Evolutionary conservation across 2,113 vertebrate species (phyloP).

Genomic region (Lepus americanus): DNA sequence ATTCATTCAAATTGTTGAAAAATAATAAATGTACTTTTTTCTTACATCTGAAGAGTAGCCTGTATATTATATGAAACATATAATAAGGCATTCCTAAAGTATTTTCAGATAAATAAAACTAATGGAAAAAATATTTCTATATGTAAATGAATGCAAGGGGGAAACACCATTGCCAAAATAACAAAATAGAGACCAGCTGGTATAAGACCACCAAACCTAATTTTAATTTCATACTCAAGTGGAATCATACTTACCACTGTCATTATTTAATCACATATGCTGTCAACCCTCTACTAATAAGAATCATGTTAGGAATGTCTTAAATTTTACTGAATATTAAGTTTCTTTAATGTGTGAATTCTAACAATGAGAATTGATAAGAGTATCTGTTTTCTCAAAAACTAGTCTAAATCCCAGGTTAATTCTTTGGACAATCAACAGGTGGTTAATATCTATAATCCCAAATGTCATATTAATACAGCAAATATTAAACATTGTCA

Average conservation of each 20-base stretch:
- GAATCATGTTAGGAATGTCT: slow-evolving; percentile 28
- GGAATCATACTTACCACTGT: slow-evolving; percentile 37
- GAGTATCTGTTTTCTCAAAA: slow-evolving; percentile 44
- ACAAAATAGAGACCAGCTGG: slow-evolving; percentile 9
- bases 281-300: slow-evolving; percentile 33
- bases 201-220: not conserved
- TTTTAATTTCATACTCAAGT: slow-evolving; percentile 45
- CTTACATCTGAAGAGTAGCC: slow-evolving; percentile 2
- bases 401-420: slow-evolving; percentile 42
- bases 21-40: not conserved
- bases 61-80: slow-evolving; percentile 11
- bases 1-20: slow-evolving; percentile 37
- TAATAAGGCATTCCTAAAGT: slow-evolving; percentile 50
- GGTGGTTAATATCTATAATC: slow-evolving; percentile 2
- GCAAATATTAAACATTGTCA: slow-evolving; percentile 60
- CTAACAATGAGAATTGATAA: slow-evolving; percentile 37
- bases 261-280: slow-evolving; percentile 37
- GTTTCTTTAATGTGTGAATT: slow-evolving; percentile 30
- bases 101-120: slow-evolving; percentile 54
- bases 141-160: not conserved
- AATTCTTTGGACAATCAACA: slow-evolving; percentile 48
- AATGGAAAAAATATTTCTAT: not conserved
- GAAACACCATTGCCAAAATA: slow-evolving; percentile 34
- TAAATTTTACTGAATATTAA: slow-evolving; percentile 51
- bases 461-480: slow-evolving; percentile 3